Conservation (phyloP, 2,888 invertebrate species). For the Plagiodera versicolora region DNA sequence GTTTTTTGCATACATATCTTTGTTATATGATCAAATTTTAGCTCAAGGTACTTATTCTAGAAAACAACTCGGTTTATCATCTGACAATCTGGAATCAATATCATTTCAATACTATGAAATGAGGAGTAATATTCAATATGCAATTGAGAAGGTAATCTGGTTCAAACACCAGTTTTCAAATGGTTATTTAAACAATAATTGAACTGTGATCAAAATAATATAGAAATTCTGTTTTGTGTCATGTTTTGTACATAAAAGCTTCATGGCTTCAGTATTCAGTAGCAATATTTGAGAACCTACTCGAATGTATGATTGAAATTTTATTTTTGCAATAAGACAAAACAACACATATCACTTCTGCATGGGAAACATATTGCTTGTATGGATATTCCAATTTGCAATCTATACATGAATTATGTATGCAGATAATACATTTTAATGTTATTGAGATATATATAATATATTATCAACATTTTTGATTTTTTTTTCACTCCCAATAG, state of each 20-base stretch:
- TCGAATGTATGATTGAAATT: background rate
- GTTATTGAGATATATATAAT: background rate
- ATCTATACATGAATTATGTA: background rate
- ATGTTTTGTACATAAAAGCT: conserved; percentile 1
- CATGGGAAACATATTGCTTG: background rate
- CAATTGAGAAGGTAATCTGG: no score
- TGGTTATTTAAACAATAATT: background rate
- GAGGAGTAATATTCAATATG: no score
- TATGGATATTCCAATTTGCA: background rate
- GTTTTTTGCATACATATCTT: no score
- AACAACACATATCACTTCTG: background rate
- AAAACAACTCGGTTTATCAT: no score
- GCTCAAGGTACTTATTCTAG: no score
- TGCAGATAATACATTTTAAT: background rate
- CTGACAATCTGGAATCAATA: no score
- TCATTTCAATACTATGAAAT: no score
- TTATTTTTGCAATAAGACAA: background rate
- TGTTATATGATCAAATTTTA: no score
- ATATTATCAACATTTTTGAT: background rate
- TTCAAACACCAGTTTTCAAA: no score
- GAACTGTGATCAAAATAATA: background rate
- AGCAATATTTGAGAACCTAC: background rate
- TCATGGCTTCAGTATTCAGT: background rate
- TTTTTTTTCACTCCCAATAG: background rate
- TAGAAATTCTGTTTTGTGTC: background rate